These are phyloP conservation scores for Muntiacus muntjak DNA, from an alignment of 2,113 vertebrate species.

Conservation along the genomic window DNA sequence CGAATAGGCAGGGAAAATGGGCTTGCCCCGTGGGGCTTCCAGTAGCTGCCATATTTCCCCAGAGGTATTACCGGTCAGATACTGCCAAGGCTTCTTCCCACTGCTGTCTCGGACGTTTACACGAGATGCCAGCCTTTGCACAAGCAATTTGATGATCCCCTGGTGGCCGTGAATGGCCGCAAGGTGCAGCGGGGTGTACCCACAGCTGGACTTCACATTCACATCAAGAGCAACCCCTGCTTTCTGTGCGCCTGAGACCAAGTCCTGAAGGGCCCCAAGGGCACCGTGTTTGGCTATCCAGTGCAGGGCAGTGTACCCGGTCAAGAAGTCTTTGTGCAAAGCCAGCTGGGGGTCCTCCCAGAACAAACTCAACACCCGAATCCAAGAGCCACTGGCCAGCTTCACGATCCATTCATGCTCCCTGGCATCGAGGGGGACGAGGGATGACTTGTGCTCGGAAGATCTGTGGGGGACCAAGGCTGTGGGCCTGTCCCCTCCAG, in stretches of 20 bases:
- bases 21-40: slow-evolving; percentile 82
- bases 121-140: slow-evolving; percentile 86
- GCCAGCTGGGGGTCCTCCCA: slow-evolving; percentile 87
- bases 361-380: slow-evolving; percentile 85
- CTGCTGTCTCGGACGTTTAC: slow-evolving; percentile 86
- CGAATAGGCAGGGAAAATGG: slow-evolving; percentile 79
- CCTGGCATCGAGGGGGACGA: slow-evolving; percentile 84
- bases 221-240: slow-evolving; percentile 83
- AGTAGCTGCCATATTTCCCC: slow-evolving; percentile 88
- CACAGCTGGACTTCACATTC: slow-evolving; percentile 84
- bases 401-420: slow-evolving; percentile 94
- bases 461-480: not conserved
- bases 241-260: slow-evolving; percentile 82
- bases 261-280: slow-evolving; percentile 86
- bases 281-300: slow-evolving; percentile 96
- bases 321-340: slow-evolving; percentile 90
- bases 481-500: not conserved
- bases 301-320: slow-evolving; percentile 92
- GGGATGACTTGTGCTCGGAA: slow-evolving; percentile 62
- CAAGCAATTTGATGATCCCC: slow-evolving; percentile 87
- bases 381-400: slow-evolving; percentile 86
- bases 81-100: slow-evolving; percentile 92
- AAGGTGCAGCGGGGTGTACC: slow-evolving; percentile 93
- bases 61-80: slow-evolving; percentile 79
- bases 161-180: slow-evolving; percentile 91